A percentile compares a stretch with the other conserved stretches of the same genome.
These are phyloP conservation scores for Odontomachus brunneus DNA, from an alignment of 1,140 invertebrate genomes.

Conservation along the genomic window DNA sequence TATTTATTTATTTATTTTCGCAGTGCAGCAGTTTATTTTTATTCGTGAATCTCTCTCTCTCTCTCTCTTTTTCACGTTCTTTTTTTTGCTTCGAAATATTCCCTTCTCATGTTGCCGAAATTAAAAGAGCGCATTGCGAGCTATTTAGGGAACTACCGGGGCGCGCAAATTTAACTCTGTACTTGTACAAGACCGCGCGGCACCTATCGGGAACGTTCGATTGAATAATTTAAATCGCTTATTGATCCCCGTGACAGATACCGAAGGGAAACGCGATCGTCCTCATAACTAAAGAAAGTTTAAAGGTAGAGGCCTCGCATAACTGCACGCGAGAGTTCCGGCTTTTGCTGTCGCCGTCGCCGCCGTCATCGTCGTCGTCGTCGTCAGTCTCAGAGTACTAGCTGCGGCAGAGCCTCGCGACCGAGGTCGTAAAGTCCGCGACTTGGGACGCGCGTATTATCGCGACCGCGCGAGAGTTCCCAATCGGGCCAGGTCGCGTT, in stretches of 20 bases:
- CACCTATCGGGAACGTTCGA: conserved; percentile 57
- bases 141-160: conserved; percentile 27
- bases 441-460: conserved; percentile 55
- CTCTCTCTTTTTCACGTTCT: too few species aligned
- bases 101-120: not conserved
- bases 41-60: too few species aligned
- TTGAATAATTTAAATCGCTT: conserved; percentile 65
- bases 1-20: too few species aligned
- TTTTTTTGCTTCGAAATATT: not conserved
- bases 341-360: not conserved
- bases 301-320: not conserved
- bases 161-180: conserved; percentile 22
- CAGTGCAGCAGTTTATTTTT: too few species aligned
- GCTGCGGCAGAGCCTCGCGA: not conserved
- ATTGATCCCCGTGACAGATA: conserved; percentile 61
- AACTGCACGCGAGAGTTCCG: conserved; percentile 1
- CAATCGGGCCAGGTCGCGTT: conserved; percentile 64
- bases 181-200: conserved; percentile 7
- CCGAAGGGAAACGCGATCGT: conserved; percentile 21
- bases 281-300: conserved; percentile 33
- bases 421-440: not conserved
- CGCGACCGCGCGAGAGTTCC: conserved; percentile 48
- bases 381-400: not conserved
- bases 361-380: not conserved
- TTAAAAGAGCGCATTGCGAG: not conserved